Percentiles rank a stretch among this genome's conserved stretches.
phyloP scores from a whole-genome alignment of 1,140 invertebrate genomes.

The Vollenhovia emeryi region DNA sequence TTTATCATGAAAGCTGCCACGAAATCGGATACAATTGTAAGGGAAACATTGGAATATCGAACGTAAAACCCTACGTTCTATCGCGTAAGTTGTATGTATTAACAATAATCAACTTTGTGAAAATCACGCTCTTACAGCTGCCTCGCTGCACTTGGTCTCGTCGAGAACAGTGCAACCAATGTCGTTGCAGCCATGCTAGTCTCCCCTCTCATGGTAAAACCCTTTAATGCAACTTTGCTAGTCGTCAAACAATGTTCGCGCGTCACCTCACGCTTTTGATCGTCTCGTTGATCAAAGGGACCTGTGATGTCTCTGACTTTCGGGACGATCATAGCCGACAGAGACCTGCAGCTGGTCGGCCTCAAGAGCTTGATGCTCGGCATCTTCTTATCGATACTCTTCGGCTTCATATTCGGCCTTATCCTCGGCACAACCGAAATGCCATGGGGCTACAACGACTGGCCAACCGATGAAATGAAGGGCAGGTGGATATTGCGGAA shows the following conservation, averaged over 20 bases:
- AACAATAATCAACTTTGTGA: background rate
- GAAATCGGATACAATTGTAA: background rate
- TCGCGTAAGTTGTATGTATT: background rate
- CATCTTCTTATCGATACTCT: constrained; percentile 90
- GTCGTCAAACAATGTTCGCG: constrained; percentile 2
- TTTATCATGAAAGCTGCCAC: background rate
- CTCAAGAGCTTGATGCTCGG: constrained; percentile 89
- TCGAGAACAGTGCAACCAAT: constrained; percentile 93
- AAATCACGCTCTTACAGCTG: constrained; percentile 76
- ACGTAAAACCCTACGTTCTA: background rate
- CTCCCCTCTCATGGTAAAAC: constrained; percentile 91
- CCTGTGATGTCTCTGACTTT: constrained; percentile 95
- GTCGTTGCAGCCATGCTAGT: constrained; percentile 95
- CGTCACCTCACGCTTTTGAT: background rate
- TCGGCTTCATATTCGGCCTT: constrained; percentile 93
- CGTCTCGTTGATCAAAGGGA: constrained; percentile 84
- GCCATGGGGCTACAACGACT: constrained; percentile 92
- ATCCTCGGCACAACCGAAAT: constrained; percentile 90
- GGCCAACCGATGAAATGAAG: constrained; percentile 94
- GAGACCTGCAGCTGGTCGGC: constrained; percentile 87
- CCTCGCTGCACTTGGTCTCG: constrained; percentile 90
- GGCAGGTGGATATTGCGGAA: constrained; percentile 85
- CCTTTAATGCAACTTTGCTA: background rate
- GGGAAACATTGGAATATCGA: background rate
- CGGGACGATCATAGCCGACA: constrained; percentile 92